Evolutionary conservation across 2,888 invertebrate genomes (phyloP).

Genomic region (Leucophora obtusa): DNA sequence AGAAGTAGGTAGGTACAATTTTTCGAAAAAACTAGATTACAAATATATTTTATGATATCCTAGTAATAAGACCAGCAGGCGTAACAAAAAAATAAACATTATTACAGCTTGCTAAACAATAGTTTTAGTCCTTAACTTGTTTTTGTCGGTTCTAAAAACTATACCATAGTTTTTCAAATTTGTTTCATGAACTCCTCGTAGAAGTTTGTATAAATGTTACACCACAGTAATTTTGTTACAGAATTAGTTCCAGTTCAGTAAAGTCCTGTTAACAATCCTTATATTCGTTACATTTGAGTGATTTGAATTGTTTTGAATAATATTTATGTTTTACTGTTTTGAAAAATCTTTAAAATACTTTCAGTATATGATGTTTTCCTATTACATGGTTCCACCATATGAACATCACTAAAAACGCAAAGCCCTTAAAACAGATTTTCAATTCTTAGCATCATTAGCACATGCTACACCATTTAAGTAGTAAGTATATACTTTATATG

Average conservation of each 20-base stretch:
- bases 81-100: too few species aligned
- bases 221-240: background rate
- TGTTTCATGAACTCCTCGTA: background rate
- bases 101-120: too few species aligned
- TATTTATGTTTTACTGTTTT: background rate
- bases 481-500: background rate
- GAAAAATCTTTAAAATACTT: background rate
- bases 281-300: background rate
- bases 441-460: background rate
- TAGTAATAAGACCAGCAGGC: background rate
- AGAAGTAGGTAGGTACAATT: background rate
- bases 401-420: constrained; percentile 38
- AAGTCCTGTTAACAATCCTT: background rate
- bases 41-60: background rate
- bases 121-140: background rate
- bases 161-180: background rate
- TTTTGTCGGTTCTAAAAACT: background rate
- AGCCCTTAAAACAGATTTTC: background rate
- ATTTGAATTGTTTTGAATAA: background rate
- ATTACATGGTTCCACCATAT: constrained; percentile 56
- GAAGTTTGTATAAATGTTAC: background rate
- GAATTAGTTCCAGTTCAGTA: background rate
- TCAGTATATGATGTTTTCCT: constrained; percentile 48
- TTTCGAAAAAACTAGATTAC: background rate
- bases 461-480: background rate